phyloP scores from a whole-genome alignment of 2,888 invertebrate genomes.

The Diplazon laetatorius region DNA sequence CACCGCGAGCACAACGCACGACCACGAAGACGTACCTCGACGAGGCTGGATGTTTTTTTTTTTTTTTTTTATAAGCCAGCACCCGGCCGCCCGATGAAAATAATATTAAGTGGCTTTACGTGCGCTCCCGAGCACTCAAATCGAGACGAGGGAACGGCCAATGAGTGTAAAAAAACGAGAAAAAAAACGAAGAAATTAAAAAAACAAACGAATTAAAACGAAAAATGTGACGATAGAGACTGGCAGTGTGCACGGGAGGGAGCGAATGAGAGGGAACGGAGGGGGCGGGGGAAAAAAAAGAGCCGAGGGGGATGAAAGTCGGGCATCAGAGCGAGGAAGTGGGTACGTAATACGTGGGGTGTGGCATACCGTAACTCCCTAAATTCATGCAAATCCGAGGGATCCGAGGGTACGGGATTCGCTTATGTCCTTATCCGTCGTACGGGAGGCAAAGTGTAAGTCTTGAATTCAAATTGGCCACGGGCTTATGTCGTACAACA shows the following conservation, averaged over 20 bases:
- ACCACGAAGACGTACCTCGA: conserved; percentile 63
- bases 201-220: conserved; percentile 27
- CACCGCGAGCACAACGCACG: conserved; percentile 29
- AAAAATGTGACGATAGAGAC: conserved; percentile 40
- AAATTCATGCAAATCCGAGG: conserved; percentile 65
- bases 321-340: conserved; percentile 53
- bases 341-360: conserved; percentile 41
- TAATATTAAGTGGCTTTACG: conserved; percentile 69
- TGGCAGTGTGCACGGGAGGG: conserved; percentile 30
- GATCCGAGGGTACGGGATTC: conserved; percentile 56
- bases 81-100: conserved; percentile 58
- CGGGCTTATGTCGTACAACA: conserved; percentile 20
- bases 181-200: not conserved
- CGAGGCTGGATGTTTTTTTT: too few relatives aligned
- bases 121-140: conserved; percentile 54
- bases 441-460: conserved; percentile 53
- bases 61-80: conserved; percentile 62
- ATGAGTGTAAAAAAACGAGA: conserved; percentile 29
- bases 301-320: conserved; percentile 28
- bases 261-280: conserved; percentile 19
- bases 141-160: conserved; percentile 23
- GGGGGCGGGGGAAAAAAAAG: conserved; percentile 19
- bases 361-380: conserved; percentile 54
- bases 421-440: conserved; percentile 64
- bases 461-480: conserved; percentile 60